Conservation (phyloP, 2,113 vertebrate genomes). For the Leptosomus discolor region DNA sequence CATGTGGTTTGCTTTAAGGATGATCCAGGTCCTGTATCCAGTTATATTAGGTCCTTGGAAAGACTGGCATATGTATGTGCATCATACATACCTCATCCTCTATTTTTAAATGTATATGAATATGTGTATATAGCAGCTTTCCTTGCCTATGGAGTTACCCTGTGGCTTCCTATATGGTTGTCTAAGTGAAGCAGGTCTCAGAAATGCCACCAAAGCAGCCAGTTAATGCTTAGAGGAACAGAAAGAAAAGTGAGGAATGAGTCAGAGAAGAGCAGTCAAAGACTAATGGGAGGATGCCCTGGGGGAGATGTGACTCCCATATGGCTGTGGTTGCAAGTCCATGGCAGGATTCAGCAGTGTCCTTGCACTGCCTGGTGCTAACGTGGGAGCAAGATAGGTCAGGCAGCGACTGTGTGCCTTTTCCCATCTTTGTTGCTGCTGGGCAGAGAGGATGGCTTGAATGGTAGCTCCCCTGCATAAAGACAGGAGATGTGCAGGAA, state of each 20-base stretch:
- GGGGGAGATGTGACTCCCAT: accelerated
- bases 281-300: not conserved
- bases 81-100: not conserved
- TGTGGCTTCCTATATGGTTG: not conserved
- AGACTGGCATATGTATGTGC: not conserved
- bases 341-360: not conserved
- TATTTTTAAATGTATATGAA: not conserved
- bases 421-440: not conserved
- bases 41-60: not conserved
- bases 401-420: not conserved
- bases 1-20: not conserved
- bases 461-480: not conserved
- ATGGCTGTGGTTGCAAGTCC: not conserved
- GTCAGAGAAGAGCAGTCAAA: not conserved
- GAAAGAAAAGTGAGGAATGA: not conserved
- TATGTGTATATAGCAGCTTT: not conserved
- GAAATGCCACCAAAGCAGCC: not conserved
- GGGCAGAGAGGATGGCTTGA: not conserved
- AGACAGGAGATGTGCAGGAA: not conserved
- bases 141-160: not conserved
- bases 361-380: not conserved
- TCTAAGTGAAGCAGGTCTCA: not conserved
- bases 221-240: not conserved
- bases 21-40: not conserved
- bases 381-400: not conserved